phyloP scores from a whole-genome alignment of 2,797 vertebrate genomes.

The Rhynchotus rufescens region DNA sequence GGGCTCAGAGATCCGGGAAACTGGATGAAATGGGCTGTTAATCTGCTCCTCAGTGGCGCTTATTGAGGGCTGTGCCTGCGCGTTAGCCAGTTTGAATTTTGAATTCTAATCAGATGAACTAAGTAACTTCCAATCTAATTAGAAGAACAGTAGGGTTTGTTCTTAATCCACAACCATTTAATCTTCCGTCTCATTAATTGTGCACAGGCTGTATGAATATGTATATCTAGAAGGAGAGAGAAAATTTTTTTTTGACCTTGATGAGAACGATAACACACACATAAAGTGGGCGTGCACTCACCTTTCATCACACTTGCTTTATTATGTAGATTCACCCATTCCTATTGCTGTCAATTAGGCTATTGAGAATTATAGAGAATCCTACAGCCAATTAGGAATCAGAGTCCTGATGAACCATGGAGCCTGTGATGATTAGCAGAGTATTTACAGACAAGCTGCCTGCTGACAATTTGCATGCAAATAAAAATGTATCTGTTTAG shows the following conservation, averaged over 20 bases:
- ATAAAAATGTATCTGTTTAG: constrained; percentile 65
- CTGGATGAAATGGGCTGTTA: background rate
- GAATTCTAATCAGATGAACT: constrained; percentile 76
- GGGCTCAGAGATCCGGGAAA: background rate
- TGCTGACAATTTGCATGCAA: constrained; percentile 74
- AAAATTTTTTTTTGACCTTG: constrained; percentile 76
- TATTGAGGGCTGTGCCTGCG: background rate
- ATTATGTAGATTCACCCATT: constrained; percentile 73
- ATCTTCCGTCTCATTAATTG: constrained; percentile 80
- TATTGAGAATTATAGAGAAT: constrained; percentile 49
- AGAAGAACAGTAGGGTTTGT: constrained; percentile 73
- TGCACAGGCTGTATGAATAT: constrained; percentile 78
- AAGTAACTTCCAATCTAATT: constrained; percentile 78
- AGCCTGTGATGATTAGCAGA: constrained; percentile 75
- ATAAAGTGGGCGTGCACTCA: constrained; percentile 66
- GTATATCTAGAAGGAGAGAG: constrained; percentile 61
- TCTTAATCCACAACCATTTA: constrained; percentile 78
- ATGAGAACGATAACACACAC: constrained; percentile 64
- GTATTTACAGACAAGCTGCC: constrained; percentile 71
- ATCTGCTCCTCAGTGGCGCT: background rate
- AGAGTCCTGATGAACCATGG: constrained; percentile 70
- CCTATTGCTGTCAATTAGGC: constrained; percentile 65
- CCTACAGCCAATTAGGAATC: constrained; percentile 68
- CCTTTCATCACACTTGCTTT: constrained; percentile 51
- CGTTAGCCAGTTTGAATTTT: constrained; percentile 58